Base-by-base conservation (phyloP, 2,888 invertebrate species). In the Yponomeuta sedellus region DNA sequence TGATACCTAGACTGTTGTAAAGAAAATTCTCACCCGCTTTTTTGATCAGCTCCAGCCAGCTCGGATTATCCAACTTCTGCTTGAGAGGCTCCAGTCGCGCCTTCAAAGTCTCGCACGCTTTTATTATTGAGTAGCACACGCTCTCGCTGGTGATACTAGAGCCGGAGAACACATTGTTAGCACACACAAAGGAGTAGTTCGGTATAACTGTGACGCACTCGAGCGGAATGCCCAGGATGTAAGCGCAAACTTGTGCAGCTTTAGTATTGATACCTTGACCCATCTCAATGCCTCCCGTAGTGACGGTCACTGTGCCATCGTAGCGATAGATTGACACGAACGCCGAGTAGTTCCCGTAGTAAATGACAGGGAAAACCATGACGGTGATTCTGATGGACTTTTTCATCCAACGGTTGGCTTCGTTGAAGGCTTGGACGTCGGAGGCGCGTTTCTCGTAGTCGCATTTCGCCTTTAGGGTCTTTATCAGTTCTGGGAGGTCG, bases 221-320 rank as follows among this genome's bases (percentile, higher is more conserved):
- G 25, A 96, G 68, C 0, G 94, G 93, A 67, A 97, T 93, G 0
- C 94, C 94, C 19, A 97, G 79, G 40, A 93, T 92, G 73, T 95
- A 92, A 0, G 96, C 96, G 66, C 93, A 94, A 0, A 96, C 94
- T 90, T 96, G 96, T 3, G 94, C 94, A 0, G 92, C 94, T 92
- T 96, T 96, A 0, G 96, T 96, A 70, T 96, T 95, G 56, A 96
- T 91, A 0, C 96, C 96, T 89, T 97, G 96, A 0, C 96, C 96
- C 86, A 94, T 93, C 83, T 95, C 95, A 63, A 94, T 87, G 0
- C 95, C 95, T 6, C 94, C 94, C 66, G 95, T 94, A 0, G 93
- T 86, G 0, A 96, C 85, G 0, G 94, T 92, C 0, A 97, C 95
- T 1, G 94, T 93, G 0, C 94, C 95, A 78, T 95, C 94, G 0